Percentiles rank a stretch among this genome's conserved stretches.
Evolutionary conservation across 1,140 invertebrate species (phyloP).

Genomic region (Aplysia californica): DNA sequence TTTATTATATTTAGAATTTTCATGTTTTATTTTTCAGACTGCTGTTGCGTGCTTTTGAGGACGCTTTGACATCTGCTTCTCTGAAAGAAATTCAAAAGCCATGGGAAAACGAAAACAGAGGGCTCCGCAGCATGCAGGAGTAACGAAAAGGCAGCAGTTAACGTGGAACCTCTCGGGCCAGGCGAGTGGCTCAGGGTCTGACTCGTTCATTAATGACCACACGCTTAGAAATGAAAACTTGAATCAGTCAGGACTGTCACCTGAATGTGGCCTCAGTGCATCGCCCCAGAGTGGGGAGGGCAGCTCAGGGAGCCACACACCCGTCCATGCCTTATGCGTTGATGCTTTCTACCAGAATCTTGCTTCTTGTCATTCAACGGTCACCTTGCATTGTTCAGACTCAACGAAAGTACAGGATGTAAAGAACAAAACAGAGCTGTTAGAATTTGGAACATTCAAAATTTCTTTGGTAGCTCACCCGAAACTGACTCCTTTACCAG

Average conservation of each 20-base stretch:
- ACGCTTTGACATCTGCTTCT: background rate
- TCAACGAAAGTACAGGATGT: too few species aligned
- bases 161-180: constrained; percentile 58
- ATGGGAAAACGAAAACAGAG: constrained; percentile 61
- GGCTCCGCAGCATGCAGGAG: constrained; percentile 42
- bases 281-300: background rate
- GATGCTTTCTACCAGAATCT: constrained; percentile 26
- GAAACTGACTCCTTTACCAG: background rate
- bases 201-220: constrained; percentile 39
- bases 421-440: background rate
- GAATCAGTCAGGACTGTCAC: background rate
- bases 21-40: background rate
- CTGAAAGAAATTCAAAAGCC: background rate
- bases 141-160: constrained; percentile 47
- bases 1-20: background rate
- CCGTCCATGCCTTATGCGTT: constrained; percentile 12
- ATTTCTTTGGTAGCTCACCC: constrained; percentile 31
- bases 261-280: background rate
- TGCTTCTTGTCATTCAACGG: constrained; percentile 1
- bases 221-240: constrained; percentile 32
- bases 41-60: background rate
- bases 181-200: constrained; percentile 23
- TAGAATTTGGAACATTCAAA: constrained; percentile 43
- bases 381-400: background rate
- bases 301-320: background rate